Conservation (phyloP, 2,888 invertebrate genomes). For the Papilio demoleus region DNA sequence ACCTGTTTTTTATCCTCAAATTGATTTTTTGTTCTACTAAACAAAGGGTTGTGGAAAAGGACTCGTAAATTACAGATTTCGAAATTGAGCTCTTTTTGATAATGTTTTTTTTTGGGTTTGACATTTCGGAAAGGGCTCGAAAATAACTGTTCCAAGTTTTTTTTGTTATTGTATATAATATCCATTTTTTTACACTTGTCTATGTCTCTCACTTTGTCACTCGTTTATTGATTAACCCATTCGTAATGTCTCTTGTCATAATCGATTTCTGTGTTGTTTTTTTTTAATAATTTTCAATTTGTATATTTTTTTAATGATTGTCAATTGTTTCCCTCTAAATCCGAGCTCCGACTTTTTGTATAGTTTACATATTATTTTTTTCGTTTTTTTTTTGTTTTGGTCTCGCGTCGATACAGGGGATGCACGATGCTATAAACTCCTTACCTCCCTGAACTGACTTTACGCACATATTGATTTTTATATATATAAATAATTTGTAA, state of each 20-base stretch:
- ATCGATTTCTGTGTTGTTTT: constrained; percentile 60
- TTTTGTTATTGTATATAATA: constrained; percentile 69
- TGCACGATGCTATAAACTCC: constrained; percentile 81
- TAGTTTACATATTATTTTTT: constrained; percentile 58
- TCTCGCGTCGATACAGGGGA: constrained; percentile 81
- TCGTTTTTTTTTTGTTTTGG: constrained; percentile 58
- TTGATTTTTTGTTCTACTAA: constrained; percentile 47
- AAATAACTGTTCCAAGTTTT: constrained; percentile 49
- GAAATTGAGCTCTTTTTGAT: constrained; percentile 61
- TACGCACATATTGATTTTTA: constrained; percentile 52
- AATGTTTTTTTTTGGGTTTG: constrained; percentile 39
- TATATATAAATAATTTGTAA: constrained; percentile 40
- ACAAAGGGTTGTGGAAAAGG: constrained; percentile 81
- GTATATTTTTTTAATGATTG: constrained; percentile 55
- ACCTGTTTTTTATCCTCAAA: constrained; percentile 41
- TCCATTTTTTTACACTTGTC: constrained; percentile 60
- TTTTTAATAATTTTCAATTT: constrained; percentile 57
- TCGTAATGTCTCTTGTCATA: constrained; percentile 65
- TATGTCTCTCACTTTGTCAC: constrained; percentile 66
- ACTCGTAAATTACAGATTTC: constrained; percentile 55
- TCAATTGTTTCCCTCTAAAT: constrained; percentile 81
- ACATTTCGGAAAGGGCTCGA: constrained; percentile 57
- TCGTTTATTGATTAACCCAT: constrained; percentile 70
- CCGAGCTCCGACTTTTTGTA: constrained; percentile 68
- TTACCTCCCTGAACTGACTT: constrained; percentile 66